Conservation (phyloP, 1,140 invertebrate genomes). For the Drosophila obscura region DNA sequence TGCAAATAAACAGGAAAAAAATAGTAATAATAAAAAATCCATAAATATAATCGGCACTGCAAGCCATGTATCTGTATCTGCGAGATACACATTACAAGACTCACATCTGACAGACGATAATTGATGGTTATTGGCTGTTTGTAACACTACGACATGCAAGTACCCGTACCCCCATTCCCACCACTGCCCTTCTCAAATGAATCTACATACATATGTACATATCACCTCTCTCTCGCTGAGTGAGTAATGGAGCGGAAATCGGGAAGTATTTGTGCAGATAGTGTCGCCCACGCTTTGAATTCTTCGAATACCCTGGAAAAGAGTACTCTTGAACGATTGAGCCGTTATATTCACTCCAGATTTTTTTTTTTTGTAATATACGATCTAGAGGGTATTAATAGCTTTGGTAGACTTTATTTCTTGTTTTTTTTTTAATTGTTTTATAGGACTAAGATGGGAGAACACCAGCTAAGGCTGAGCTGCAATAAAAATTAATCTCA, state of each 20-base stretch:
- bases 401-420: neutral
- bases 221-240: constrained; percentile 1
- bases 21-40: constrained; percentile 25
- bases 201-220: neutral
- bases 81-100: constrained; percentile 62
- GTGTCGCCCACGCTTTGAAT: constrained; percentile 28
- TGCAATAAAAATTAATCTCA: constrained; percentile 52
- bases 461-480: constrained; percentile 12
- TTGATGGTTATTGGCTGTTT: constrained; percentile 67
- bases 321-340: too few species aligned
- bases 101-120: constrained; percentile 65
- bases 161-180: too few species aligned
- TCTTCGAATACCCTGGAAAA: neutral
- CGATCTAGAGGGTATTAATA: neutral
- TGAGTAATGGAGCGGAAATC: constrained; percentile 54
- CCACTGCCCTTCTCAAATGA: constrained; percentile 9
- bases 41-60: constrained; percentile 40
- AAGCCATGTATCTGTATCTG: constrained; percentile 53
- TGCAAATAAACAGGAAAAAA: too few species aligned
- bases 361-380: constrained; percentile 5
- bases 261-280: constrained; percentile 41
- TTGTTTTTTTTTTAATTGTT: constrained; percentile 32
- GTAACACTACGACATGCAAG: constrained; percentile 1
- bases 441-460: constrained; percentile 44
- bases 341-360: too few species aligned